A percentile compares a stretch with the other conserved stretches of the same genome.
These are phyloP conservation scores for Chionodraco myersi DNA, from an alignment of 2,113 vertebrate genomes.

Conservation along the genomic window DNA sequence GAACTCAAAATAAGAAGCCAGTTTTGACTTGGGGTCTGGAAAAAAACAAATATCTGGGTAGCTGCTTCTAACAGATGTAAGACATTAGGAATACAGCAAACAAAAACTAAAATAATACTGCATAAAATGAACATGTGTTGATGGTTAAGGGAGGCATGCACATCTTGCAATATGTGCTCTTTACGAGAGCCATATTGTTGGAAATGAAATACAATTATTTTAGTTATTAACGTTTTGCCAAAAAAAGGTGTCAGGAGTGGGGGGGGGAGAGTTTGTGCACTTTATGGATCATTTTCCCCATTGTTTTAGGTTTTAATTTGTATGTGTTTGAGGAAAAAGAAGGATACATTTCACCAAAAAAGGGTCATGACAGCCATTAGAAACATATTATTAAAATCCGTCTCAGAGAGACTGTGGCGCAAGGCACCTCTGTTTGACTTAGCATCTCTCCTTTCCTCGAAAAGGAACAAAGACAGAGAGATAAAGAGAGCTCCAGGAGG, in stretches of 20 bases:
- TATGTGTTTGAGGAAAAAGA: not conserved
- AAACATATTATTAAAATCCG: slow-evolving; percentile 4
- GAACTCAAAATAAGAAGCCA: slow-evolving; percentile 60
- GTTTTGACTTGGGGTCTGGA: slow-evolving; percentile 46
- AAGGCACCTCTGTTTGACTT: slow-evolving; percentile 17
- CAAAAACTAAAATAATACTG: not conserved
- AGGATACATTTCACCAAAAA: not conserved
- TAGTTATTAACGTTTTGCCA: not conserved
- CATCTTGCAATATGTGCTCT: too few species aligned
- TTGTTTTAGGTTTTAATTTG: not conserved
- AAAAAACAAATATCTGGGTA: slow-evolving; percentile 42
- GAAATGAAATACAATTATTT: slow-evolving; percentile 1
- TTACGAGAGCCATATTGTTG: not conserved
- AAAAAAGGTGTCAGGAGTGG: not conserved
- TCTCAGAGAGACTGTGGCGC: slow-evolving; percentile 35
- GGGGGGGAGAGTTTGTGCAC: not conserved
- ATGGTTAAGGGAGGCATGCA: not conserved
- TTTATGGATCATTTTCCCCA: not conserved
- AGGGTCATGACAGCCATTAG: not conserved
- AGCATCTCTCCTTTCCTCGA: slow-evolving; percentile 8
- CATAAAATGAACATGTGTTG: not conserved
- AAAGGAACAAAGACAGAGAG: slow-evolving; percentile 50
- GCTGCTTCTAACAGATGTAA: slow-evolving; percentile 39
- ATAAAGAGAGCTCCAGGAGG: slow-evolving; percentile 45
- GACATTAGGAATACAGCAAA: slow-evolving; percentile 12